Conservation (phyloP, 2,113 vertebrate genomes). For the Lophius piscatorius region DNA sequence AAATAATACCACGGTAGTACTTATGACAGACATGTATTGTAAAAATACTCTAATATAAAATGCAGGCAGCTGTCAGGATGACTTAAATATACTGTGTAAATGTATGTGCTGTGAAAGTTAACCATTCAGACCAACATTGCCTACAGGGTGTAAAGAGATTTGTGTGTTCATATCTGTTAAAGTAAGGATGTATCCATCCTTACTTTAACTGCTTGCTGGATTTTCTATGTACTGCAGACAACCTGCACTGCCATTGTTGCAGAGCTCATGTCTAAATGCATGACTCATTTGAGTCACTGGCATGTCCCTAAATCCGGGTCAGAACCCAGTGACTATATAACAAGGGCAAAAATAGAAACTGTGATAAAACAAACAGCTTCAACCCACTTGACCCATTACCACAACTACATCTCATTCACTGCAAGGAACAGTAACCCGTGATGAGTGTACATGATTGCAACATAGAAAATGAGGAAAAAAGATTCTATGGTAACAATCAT, state of each 20-base stretch:
- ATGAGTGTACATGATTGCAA: neutral
- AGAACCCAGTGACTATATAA: conserved; percentile 31
- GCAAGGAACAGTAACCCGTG: neutral
- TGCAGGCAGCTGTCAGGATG: no score
- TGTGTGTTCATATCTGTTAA: neutral
- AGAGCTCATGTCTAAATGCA: conserved; percentile 27
- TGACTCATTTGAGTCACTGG: conserved; percentile 47
- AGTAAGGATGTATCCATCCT: neutral
- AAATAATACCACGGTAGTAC: no score
- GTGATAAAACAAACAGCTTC: conserved; percentile 10
- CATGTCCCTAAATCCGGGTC: conserved; percentile 45
- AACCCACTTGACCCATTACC: conserved; percentile 15
- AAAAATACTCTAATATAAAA: no score
- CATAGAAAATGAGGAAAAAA: no score
- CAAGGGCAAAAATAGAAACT: conserved; percentile 41
- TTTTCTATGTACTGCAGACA: conserved; percentile 3
- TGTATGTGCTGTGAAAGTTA: neutral
- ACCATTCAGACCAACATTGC: neutral
- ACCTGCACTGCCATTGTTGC: neutral
- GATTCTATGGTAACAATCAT: neutral
- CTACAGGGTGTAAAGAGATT: neutral
- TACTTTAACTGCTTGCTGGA: conserved; percentile 1
- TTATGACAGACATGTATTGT: no score
- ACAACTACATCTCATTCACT: conserved; percentile 23
- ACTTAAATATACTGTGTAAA: no score